phyloP scores from a whole-genome alignment of 2,113 vertebrate species.

The Ellobius talpinus region DNA sequence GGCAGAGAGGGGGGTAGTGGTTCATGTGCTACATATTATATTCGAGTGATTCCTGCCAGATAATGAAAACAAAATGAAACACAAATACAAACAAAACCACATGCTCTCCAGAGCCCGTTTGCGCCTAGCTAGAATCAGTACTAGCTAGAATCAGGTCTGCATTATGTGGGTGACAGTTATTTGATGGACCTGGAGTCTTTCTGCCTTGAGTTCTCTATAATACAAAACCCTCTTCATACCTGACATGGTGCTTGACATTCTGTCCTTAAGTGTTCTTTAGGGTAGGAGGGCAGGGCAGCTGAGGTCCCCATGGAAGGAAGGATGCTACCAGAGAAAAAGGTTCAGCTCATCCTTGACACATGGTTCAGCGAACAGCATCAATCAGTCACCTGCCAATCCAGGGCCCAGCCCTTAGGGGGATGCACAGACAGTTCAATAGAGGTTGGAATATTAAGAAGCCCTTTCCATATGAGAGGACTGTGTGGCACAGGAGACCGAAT shows the following conservation, averaged over 20 bases:
- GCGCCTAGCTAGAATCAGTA: background rate
- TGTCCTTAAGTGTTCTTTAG: background rate
- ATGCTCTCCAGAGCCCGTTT: conserved; percentile 57
- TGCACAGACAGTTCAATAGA: background rate
- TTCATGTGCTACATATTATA: conserved; percentile 57
- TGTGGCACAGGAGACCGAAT: background rate
- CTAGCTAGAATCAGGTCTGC: conserved; percentile 20
- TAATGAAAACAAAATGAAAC: conserved; percentile 56
- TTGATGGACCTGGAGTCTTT: background rate
- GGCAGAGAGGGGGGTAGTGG: background rate
- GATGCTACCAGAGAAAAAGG: background rate
- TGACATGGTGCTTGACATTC: background rate
- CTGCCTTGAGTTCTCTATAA: background rate
- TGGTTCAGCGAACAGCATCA: background rate
- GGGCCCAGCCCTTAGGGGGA: background rate
- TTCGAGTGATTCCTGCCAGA: conserved; percentile 51
- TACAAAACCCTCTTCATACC: background rate
- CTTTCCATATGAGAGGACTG: background rate
- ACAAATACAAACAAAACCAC: conserved; percentile 65
- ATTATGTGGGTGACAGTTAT: background rate
- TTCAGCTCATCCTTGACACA: background rate
- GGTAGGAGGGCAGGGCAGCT: background rate
- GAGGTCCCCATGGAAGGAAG: background rate
- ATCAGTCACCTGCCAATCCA: background rate
- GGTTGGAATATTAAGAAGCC: background rate